Evolutionary conservation across 2,888 invertebrate species (phyloP), one percentile per base, ranked within the genome.

Genomic region (Muschampia plurimacula): DNA sequence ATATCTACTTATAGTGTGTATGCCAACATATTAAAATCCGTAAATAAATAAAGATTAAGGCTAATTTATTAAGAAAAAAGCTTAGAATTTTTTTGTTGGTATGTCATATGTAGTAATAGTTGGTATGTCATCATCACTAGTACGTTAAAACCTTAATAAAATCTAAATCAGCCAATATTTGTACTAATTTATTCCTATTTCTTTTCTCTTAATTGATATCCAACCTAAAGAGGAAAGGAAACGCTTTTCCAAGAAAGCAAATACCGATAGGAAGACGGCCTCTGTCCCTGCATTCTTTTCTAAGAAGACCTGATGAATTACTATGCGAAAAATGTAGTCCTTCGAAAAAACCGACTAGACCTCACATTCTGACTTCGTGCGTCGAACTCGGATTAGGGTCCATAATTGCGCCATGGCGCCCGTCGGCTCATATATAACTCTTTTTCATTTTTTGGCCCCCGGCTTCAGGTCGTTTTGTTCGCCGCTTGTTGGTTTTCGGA

Each of bases 401-500:
- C 81, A 85, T 93, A 94, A 94, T 94, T 93, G 93, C 89, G 74
- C 83, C 82, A 78, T 91, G 94, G 94, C 94, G 94, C 94, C 93
- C 87, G 93, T 86, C 91, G 88, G 83, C 85, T 83, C 83, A 82
- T 84, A 85, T 80, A 57, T 57, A 79, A 75, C 73, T 85, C 85
- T 87, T 89, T 80, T 87, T 89, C 86, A 84, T 92, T 92, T 90
- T 93, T 89, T 83, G 84, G 83, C 80, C 82, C 73, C 81, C 82
- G 80, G 81, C 46, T 10, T 82, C 83, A 82, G 81, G 83, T 82
- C 81, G 84, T 89, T 89, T 88, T 86, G 83, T 84, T 84, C 84
- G 75, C 80, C 83, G 88, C 88, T 90, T 94, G 94, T 94, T 94
- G 94, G 92, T 94, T 94, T 94, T 93, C 87, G 89, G 89, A 93